These are phyloP conservation scores for Paramormyrops kingsleyae DNA, from an alignment of 2,113 vertebrate species.

Conservation along the genomic window DNA sequence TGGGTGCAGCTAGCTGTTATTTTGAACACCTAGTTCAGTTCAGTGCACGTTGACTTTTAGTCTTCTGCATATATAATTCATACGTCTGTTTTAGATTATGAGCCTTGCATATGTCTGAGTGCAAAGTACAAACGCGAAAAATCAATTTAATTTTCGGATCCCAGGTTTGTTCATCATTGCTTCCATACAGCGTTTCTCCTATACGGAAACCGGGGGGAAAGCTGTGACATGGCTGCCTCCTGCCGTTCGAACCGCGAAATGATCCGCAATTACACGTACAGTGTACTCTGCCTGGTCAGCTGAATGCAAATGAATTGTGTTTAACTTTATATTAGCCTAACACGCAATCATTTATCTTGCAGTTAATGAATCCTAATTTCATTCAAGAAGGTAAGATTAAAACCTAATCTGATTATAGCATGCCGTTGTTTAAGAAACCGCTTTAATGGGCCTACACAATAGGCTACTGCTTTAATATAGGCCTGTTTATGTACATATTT, in stretches of 20 bases:
- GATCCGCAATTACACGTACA: background rate
- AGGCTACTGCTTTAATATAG: background rate
- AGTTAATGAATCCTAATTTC: slow-evolving; percentile 99
- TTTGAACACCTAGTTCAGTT: background rate
- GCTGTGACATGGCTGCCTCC: background rate
- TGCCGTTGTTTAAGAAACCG: slow-evolving; percentile 12
- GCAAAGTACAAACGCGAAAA: background rate
- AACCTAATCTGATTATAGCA: background rate
- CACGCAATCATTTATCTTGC: slow-evolving; percentile 52
- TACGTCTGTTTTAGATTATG: background rate
- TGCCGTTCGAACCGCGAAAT: background rate
- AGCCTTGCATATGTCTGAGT: background rate
- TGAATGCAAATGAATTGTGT: background rate
- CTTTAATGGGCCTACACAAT: background rate
- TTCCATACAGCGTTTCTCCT: background rate
- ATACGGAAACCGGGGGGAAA: background rate
- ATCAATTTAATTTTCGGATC: background rate
- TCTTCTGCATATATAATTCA: background rate
- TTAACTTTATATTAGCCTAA: slow-evolving; percentile 1
- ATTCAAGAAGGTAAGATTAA: slow-evolving; percentile 90
- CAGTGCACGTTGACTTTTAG: background rate
- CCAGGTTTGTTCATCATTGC: background rate
- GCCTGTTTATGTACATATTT: background rate
- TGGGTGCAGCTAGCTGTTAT: background rate
- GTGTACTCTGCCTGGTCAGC: background rate